phyloP scores from a whole-genome alignment of 2,113 vertebrate genomes.

The Tachysurus vachellii region DNA sequence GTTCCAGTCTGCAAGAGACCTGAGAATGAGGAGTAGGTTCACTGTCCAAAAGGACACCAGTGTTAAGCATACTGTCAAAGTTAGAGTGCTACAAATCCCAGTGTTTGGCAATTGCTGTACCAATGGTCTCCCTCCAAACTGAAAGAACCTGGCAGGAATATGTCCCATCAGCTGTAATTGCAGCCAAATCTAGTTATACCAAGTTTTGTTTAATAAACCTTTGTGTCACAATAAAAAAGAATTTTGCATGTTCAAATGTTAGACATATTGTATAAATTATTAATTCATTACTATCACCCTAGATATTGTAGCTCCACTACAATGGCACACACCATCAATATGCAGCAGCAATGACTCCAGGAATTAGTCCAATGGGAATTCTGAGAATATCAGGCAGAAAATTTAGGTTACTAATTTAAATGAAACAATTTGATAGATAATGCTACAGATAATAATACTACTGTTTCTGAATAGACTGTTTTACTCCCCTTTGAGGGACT shows the following conservation, averaged over 20 bases:
- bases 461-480: too few species aligned
- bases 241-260: background rate
- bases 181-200: background rate
- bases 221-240: background rate
- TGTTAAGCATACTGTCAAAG: background rate
- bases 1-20: background rate
- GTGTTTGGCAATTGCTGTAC: background rate
- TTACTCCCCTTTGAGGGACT: too few species aligned
- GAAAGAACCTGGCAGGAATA: background rate
- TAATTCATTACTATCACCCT: background rate
- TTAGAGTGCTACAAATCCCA: background rate
- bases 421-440: too few species aligned
- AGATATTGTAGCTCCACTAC: too few species aligned
- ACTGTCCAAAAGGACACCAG: background rate
- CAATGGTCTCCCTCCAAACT: background rate
- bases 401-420: too few species aligned
- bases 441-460: too few species aligned
- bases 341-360: too few species aligned
- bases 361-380: too few species aligned
- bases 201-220: background rate
- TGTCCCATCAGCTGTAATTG: background rate
- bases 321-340: too few species aligned
- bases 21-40: background rate
- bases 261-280: background rate
- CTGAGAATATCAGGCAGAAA: too few species aligned